These are phyloP conservation scores for Psococerastis gibbosa DNA, from an alignment of 2,888 invertebrate genomes.

Conservation along the genomic window DNA sequence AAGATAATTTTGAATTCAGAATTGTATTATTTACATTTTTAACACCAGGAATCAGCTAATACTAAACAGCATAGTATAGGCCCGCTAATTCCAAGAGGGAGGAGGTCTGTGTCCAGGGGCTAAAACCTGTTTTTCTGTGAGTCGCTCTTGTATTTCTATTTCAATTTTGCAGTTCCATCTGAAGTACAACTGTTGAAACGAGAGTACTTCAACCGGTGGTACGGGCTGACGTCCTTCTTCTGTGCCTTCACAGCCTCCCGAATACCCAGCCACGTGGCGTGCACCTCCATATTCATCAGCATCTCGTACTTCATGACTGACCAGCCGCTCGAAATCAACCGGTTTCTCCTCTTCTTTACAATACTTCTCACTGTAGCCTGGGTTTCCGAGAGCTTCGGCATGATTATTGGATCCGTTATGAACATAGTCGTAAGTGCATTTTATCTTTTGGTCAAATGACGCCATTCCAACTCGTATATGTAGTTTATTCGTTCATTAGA, in stretches of 20 bases:
- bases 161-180: constrained; percentile 44
- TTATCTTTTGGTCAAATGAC: too few species aligned
- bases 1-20: too few species aligned
- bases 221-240: constrained; percentile 59
- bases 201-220: constrained; percentile 76
- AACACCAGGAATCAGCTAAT: too few species aligned
- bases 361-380: constrained; percentile 51
- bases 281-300: constrained; percentile 43
- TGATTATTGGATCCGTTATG: constrained; percentile 51
- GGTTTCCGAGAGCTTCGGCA: constrained; percentile 60
- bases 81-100: too few species aligned
- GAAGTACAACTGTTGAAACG: constrained; percentile 59
- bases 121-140: background rate
- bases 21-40: too few species aligned
- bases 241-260: constrained; percentile 51
- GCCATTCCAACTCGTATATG: too few species aligned
- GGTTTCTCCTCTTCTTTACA: constrained; percentile 46
- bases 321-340: constrained; percentile 50
- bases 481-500: too few species aligned
- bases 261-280: constrained; percentile 38
- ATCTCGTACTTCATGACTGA: constrained; percentile 56
- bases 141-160: constrained; percentile 6
- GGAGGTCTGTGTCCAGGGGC: background rate
- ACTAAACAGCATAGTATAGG: too few species aligned
- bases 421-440: constrained; percentile 53